Percentiles rank a stretch among this genome's conserved stretches.
Conservation (phyloP, 2,113 vertebrate species). For the Pithys albifrons region DNA sequence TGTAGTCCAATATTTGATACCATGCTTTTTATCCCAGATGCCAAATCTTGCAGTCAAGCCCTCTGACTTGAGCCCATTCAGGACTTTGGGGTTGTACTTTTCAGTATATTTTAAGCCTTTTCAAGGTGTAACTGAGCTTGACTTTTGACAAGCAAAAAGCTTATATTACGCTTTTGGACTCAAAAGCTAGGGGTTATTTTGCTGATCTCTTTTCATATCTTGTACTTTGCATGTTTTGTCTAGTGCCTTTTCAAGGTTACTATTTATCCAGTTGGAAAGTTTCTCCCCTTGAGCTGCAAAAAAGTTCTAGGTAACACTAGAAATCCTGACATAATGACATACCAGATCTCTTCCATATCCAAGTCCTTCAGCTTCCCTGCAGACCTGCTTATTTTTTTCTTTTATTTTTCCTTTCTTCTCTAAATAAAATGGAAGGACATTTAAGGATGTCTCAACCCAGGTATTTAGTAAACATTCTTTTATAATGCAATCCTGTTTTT, state of each 20-base stretch:
- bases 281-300: conserved; percentile 48
- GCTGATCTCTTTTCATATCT: conserved; percentile 36
- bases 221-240: background rate
- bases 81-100: background rate
- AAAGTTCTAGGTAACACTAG: conserved; percentile 37
- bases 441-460: background rate
- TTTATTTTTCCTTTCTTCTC: background rate
- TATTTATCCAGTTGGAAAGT: conserved; percentile 51
- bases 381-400: background rate
- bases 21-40: background rate
- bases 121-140: background rate
- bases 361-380: background rate
- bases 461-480: background rate
- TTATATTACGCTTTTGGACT: conserved; percentile 13
- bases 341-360: conserved; percentile 9
- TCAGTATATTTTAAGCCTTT: background rate
- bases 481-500: background rate
- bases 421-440: background rate
- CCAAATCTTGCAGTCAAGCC: background rate
- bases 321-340: conserved; percentile 44
- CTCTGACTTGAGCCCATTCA: background rate
- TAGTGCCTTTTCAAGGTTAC: conserved; percentile 31
- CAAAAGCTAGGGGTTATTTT: conserved; percentile 46
- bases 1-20: background rate
- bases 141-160: background rate